Evolutionary conservation across 2,113 vertebrate species (phyloP).

Genomic region (Aspiorhynchus laticeps): DNA sequence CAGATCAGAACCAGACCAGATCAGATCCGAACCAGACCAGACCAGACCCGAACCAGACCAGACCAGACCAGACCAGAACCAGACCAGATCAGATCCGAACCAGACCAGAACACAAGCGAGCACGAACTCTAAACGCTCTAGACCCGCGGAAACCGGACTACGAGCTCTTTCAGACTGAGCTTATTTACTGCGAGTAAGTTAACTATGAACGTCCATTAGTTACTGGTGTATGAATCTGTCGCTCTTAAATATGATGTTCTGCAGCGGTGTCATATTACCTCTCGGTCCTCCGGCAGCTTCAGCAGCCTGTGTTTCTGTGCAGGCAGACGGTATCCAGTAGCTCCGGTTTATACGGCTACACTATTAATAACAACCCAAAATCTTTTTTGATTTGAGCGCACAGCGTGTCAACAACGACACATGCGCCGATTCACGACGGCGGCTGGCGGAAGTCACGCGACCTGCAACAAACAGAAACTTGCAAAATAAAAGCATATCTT

Average conservation of each 20-base stretch:
- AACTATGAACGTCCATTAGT: neutral
- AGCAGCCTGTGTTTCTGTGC: neutral
- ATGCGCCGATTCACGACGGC: slow-evolving; percentile 38
- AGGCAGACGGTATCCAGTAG: neutral
- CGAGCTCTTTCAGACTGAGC: no score
- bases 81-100: neutral
- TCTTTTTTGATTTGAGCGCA: neutral
- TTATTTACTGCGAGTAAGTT: no score
- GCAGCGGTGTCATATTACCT: neutral
- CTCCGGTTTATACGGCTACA: neutral
- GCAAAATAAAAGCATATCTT: neutral
- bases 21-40: no score
- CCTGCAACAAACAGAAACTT: neutral
- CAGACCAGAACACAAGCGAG: neutral
- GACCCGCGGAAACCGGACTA: neutral
- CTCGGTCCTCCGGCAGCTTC: neutral
- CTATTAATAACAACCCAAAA: neutral
- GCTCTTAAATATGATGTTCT: neutral
- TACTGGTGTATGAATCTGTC: neutral
- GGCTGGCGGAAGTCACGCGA: neutral
- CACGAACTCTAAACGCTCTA: neutral
- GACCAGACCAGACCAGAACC: no score
- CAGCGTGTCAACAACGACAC: neutral
- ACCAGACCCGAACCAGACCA: no score
- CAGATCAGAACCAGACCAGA: no score